Conservation (phyloP, 2,113 vertebrate genomes). For the Trogon surrucura region DNA sequence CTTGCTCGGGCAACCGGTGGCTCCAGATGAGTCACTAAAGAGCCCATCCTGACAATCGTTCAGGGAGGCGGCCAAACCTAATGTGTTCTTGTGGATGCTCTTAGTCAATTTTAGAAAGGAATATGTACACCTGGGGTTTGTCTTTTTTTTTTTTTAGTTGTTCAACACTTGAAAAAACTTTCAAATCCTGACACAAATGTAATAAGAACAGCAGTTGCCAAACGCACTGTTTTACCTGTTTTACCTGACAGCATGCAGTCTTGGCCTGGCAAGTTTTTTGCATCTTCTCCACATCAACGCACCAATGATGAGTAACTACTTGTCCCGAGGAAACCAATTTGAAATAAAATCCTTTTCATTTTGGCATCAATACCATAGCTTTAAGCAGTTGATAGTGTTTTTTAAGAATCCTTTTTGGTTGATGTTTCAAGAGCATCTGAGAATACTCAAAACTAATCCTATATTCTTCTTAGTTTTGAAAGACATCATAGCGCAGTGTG, state of each 20-base stretch:
- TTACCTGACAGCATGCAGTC: not conserved
- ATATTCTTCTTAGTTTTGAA: not conserved
- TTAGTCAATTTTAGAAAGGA: not conserved
- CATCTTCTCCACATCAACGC: not conserved
- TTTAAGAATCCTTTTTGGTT: not conserved
- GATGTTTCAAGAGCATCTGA: not conserved
- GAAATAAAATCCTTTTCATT: not conserved
- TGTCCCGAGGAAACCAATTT: not conserved
- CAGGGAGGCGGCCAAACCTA: not conserved
- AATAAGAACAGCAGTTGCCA: not conserved
- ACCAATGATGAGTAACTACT: not conserved
- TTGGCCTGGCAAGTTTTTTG: not conserved
- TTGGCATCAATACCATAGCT: not conserved
- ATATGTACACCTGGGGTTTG: not conserved
- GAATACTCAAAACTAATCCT: not conserved
- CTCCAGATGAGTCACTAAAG: not conserved
- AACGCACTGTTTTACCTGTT: not conserved
- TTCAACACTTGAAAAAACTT: not conserved
- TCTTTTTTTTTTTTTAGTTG: not conserved
- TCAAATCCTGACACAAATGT: not conserved
- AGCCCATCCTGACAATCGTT: not conserved
- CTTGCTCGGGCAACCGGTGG: not conserved
- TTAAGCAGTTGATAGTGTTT: not conserved
- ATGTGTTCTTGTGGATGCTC: not conserved
- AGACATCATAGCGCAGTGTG: fast-evolving